Evolutionary conservation across 2,113 vertebrate species (phyloP).

Genomic region (Engraulis encrasicolus): DNA sequence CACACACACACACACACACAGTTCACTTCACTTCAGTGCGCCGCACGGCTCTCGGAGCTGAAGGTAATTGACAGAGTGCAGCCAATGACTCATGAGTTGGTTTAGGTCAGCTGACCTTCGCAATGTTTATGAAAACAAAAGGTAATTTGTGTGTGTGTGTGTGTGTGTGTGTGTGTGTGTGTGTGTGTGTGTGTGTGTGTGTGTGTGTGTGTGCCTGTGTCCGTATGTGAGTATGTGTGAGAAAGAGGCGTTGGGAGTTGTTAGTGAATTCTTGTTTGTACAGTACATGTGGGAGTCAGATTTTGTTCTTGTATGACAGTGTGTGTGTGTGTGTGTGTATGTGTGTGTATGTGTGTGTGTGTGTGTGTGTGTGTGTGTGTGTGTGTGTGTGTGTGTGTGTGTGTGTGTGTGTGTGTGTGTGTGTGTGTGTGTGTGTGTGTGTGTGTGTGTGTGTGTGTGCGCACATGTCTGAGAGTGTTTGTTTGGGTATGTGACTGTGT

Average conservation of each 20-base stretch:
- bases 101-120: constrained; percentile 6
- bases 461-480: not conserved
- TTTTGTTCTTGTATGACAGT: too few relatives aligned
- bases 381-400: not conserved
- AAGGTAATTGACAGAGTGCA: not conserved
- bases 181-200: not conserved
- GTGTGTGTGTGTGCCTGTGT: not conserved
- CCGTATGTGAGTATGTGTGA: not conserved
- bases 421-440: not conserved
- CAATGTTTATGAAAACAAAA: constrained; percentile 13
- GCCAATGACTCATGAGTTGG: not conserved
- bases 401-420: not conserved
- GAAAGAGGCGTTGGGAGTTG: not conserved
- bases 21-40: too few relatives aligned
- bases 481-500: too few relatives aligned
- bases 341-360: not conserved
- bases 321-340: not conserved
- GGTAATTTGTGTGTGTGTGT: not conserved
- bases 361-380: not conserved
- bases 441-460: not conserved
- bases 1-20: too few relatives aligned
- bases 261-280: not conserved
- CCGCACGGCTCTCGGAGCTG: not conserved
- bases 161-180: not conserved
- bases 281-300: too few relatives aligned